Evolutionary conservation across 2,797 vertebrate genomes (phyloP).

Genomic region (Simalia tracyae): DNA sequence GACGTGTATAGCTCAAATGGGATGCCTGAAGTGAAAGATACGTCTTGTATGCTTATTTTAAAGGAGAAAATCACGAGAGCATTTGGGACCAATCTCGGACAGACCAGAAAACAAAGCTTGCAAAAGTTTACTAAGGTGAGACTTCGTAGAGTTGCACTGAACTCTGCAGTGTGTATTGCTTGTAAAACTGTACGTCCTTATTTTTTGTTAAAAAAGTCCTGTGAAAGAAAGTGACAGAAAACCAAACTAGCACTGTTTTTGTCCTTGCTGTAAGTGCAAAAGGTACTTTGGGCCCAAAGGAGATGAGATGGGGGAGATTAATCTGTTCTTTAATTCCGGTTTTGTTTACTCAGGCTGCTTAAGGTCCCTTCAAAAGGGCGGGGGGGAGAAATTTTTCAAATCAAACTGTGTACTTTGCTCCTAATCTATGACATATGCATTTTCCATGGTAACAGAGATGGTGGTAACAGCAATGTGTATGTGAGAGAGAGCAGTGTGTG

Average conservation of each 20-base stretch:
- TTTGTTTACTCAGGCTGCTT: not conserved
- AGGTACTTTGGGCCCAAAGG: not conserved
- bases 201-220: not conserved
- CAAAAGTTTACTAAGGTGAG: slow-evolving; percentile 53
- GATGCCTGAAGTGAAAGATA: not conserved
- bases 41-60: slow-evolving; percentile 7
- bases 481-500: not conserved
- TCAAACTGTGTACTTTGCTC: not conserved
- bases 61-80: slow-evolving; percentile 55
- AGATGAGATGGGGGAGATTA: not conserved
- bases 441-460: not conserved
- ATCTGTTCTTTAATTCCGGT: not conserved
- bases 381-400: not conserved
- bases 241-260: not conserved
- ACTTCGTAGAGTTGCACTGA: not conserved
- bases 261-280: not conserved
- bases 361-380: not conserved
- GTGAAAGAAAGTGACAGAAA: not conserved
- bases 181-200: not conserved
- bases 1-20: not conserved
- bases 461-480: not conserved
- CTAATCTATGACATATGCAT: not conserved
- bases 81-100: slow-evolving; percentile 51
- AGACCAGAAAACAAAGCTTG: slow-evolving; percentile 50
- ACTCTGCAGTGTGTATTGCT: not conserved